phyloP scores from a whole-genome alignment of 2,797 vertebrate genomes.

The Lutjanus argentimaculatus region DNA sequence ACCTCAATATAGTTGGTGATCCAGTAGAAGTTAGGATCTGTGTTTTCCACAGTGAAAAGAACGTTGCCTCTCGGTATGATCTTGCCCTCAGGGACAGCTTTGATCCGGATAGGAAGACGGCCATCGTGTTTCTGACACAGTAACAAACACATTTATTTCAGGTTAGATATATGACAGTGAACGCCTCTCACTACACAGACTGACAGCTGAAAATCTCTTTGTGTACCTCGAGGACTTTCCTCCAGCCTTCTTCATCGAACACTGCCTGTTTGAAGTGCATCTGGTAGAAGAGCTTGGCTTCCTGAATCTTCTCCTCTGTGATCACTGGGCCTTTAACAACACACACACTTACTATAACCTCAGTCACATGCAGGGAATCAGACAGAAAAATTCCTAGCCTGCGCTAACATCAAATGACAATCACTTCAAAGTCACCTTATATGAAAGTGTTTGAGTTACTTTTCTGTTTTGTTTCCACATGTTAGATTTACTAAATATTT shows the following conservation, averaged over 20 bases:
- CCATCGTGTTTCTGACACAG: conserved; percentile 84
- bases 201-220: neutral
- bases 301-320: conserved; percentile 88
- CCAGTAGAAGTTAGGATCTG: conserved; percentile 87
- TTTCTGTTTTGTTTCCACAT: neutral
- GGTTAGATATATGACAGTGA: neutral
- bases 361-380: neutral
- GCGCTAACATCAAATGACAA: neutral
- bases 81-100: conserved; percentile 86
- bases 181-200: neutral
- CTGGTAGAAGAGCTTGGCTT: conserved; percentile 87
- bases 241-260: conserved; percentile 87
- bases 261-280: conserved; percentile 86
- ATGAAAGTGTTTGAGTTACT: neutral
- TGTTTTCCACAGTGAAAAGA: conserved; percentile 89
- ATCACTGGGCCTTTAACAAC: conserved; percentile 79
- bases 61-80: conserved; percentile 87
- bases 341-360: conserved; percentile 1
- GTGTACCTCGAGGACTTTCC: conserved; percentile 84
- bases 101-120: conserved; percentile 86
- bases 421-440: neutral
- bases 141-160: conserved; percentile 14
- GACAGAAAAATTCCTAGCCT: neutral
- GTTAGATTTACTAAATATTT: neutral
- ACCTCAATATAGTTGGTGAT: conserved; percentile 89